Base-by-base conservation (phyloP, 2,113 vertebrate genomes). In the Electrona antarctica region DNA sequence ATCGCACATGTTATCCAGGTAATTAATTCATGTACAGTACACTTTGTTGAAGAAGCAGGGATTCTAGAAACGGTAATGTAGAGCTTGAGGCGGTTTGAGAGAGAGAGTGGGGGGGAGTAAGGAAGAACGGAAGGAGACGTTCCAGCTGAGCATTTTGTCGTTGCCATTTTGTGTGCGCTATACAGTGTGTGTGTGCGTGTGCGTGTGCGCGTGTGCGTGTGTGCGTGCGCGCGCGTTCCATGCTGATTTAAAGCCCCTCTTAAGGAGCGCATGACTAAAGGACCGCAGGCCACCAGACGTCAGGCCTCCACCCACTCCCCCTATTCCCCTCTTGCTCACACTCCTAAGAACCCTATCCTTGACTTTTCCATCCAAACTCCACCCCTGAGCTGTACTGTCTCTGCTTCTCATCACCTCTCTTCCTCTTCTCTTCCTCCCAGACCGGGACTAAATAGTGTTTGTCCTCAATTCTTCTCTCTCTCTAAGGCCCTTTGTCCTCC, bases 211-310 rank as follows among this genome's bases (percentile, higher is more conserved):
- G 47, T 48, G 52, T 13, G 47, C 21, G n/a, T 51, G 60, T 76
- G 63, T 68, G 74, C 60, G 68, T 61, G 58, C 64, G 71, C 64
- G 47, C 21, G 46, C 8, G 46, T 45, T 74, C 77, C 71, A 59
- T 67, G 73, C 75, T 82, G 78, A 78, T 88, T 84, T 87, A 81
- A 76, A 65, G 78, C 60, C 62, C 21, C 45, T 15, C 8, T 81
- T 77, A 76, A 11, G 56, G 45, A 64, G 14, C 28, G 64, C 81
- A 85, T 85, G 75, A 80, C 65, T 84, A 77, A 85, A 82, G 66
- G 65, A 48, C 61, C 8, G 1, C 84, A 82, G 84, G 81, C 71
- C 63, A 54, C 71, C 77, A 84, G 79, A 84, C 74, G n/a, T 54
- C 65, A 64, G 13, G 72, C 79, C 84, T 79, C 73, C 76, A 57